Conservation (phyloP, 2,797 vertebrate species). For the Sarcophilus harrisii region DNA sequence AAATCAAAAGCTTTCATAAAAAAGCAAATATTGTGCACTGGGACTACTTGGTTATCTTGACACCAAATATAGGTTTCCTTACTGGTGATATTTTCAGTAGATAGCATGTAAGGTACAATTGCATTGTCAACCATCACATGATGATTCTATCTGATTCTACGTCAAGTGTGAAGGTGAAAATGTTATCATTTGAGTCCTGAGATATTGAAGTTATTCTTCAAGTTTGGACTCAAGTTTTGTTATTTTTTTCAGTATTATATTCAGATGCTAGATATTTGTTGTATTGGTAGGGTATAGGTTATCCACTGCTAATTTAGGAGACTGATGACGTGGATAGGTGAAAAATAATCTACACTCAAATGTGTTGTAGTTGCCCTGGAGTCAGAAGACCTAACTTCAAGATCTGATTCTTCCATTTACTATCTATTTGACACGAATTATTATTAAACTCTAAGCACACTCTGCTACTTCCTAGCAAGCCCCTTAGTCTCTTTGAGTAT, state of each 20-base stretch:
- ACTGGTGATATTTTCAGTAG: not conserved
- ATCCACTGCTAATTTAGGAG: not conserved
- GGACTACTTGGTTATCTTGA: not conserved
- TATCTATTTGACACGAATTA: not conserved
- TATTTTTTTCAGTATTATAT: conserved; percentile 9
- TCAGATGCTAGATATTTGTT: not conserved
- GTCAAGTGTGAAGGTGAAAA: not conserved
- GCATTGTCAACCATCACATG: not conserved
- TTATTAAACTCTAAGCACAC: not conserved
- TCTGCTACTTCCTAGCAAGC: not conserved
- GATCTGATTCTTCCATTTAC: not conserved
- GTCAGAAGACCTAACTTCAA: not conserved
- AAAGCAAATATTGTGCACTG: not conserved
- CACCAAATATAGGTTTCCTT: not conserved
- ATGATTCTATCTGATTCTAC: not conserved
- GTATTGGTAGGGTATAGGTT: not conserved
- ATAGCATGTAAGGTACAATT: not conserved
- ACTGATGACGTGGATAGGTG: not conserved
- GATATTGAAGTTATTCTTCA: conserved; percentile 4
- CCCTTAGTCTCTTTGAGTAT: not conserved
- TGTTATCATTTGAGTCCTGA: not conserved
- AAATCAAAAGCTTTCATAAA: too few relatives aligned
- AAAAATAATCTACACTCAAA: not conserved
- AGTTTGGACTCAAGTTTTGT: not conserved
- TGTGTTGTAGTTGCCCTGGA: not conserved